Percentiles rank a stretch among this genome's conserved stretches.
These are phyloP conservation scores for Triplophysa siluroides DNA, from an alignment of 2,113 vertebrate genomes.

Conservation along the genomic window DNA sequence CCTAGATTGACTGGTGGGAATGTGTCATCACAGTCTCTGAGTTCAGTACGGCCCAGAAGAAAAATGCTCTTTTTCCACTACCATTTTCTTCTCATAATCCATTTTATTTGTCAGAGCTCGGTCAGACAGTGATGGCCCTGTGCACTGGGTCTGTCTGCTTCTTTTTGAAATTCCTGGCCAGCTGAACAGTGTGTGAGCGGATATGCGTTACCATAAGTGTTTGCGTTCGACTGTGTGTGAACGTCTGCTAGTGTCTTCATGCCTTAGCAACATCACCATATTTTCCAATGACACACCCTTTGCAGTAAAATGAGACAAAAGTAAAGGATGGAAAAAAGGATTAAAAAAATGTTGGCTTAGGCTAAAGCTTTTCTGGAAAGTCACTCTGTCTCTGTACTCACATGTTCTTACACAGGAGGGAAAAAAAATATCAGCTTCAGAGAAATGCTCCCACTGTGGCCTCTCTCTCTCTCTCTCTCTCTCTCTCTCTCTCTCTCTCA, in stretches of 20 bases:
- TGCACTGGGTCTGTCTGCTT: slow-evolving; percentile 60
- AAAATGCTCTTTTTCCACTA: slow-evolving; percentile 64
- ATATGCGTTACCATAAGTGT: slow-evolving; percentile 15
- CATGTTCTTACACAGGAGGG: slow-evolving; percentile 33
- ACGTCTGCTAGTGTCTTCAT: slow-evolving; percentile 23
- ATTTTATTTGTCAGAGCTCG: slow-evolving; percentile 63
- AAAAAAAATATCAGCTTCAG: slow-evolving; percentile 37
- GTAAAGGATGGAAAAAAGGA: slow-evolving; percentile 34
- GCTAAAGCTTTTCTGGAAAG: slow-evolving; percentile 42
- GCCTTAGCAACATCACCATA: slow-evolving; percentile 41
- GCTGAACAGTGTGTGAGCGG: slow-evolving; percentile 8
- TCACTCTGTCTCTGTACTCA: slow-evolving; percentile 34
- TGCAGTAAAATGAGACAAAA: slow-evolving; percentile 49
- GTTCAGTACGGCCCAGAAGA: slow-evolving; percentile 58
- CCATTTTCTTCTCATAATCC: slow-evolving; percentile 64
- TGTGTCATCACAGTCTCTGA: slow-evolving; percentile 66
- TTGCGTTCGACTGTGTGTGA: slow-evolving; percentile 32
- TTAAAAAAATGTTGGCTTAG: slow-evolving; percentile 44
- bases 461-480: background rate
- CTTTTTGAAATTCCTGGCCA: slow-evolving; percentile 38
- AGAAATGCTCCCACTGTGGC: slow-evolving; percentile 4
- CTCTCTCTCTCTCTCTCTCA: background rate
- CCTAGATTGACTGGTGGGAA: slow-evolving; percentile 55
- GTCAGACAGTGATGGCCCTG: slow-evolving; percentile 69
- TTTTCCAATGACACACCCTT: slow-evolving; percentile 50